These are phyloP conservation scores for Hirundichthys speculiger DNA, from an alignment of 2,113 vertebrate species.

Conservation along the genomic window DNA sequence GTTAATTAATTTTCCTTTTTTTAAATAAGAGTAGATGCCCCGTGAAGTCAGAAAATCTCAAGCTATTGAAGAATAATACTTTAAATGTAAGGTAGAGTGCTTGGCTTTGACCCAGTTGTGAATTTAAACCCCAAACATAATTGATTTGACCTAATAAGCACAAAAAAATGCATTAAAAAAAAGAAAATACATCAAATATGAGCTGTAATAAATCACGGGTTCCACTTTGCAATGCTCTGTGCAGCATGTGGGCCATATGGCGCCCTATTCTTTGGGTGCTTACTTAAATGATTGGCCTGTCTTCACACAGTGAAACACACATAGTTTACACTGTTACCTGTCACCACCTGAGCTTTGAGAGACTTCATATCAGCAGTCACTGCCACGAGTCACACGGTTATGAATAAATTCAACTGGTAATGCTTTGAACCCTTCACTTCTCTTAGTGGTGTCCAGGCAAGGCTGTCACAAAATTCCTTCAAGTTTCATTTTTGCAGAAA, in stretches of 20 bases:
- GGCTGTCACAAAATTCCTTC: conserved; percentile 44
- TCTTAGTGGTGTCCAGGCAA: conserved; percentile 23
- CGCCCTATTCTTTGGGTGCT: conserved; percentile 47
- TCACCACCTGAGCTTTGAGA: conserved; percentile 66
- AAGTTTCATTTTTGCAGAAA: conserved; percentile 40
- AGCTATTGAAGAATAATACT: no score
- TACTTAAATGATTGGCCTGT: conserved; percentile 52
- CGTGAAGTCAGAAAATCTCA: no score
- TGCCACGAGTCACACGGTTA: conserved; percentile 61
- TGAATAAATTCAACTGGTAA: conserved; percentile 56
- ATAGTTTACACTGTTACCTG: conserved; percentile 67
- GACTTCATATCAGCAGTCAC: conserved; percentile 59
- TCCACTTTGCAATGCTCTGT: conserved; percentile 27
- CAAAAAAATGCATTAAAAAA: conserved; percentile 11
- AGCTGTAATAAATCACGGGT: conserved; percentile 3
- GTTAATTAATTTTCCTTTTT: no score
- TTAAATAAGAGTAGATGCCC: no score
- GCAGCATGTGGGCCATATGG: conserved; percentile 55
- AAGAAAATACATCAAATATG: not conserved
- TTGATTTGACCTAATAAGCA: conserved; percentile 28
- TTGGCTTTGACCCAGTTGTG: no score
- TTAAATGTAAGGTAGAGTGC: no score
- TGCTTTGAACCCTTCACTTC: conserved; percentile 36
- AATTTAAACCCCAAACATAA: conserved; percentile 13
- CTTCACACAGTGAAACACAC: conserved; percentile 23